These are phyloP conservation scores for Matsumurasca onukii DNA, from an alignment of 1,140 invertebrate species.

Conservation along the genomic window DNA sequence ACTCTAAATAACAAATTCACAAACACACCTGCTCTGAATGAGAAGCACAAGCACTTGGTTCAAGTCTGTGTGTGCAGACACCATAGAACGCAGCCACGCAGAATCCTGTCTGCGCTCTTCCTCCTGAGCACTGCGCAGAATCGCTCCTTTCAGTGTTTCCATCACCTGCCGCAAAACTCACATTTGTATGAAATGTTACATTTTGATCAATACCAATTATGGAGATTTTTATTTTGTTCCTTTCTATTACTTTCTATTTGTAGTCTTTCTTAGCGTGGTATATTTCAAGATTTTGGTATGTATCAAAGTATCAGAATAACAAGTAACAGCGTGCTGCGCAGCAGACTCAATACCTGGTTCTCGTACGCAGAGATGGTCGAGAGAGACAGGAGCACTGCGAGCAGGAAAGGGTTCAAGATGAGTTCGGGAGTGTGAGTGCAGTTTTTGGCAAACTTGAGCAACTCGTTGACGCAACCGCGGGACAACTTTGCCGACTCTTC, in stretches of 20 bases:
- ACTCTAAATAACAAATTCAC: too few species aligned
- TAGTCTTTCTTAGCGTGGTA: neutral
- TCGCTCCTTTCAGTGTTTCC: slow-evolving; percentile 51
- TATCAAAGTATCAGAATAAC: too few species aligned
- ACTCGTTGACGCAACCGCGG: slow-evolving; percentile 52
- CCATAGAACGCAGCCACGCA: slow-evolving; percentile 54
- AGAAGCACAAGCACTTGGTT: slow-evolving; percentile 51
- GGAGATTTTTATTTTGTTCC: too few species aligned
- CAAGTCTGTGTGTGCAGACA: slow-evolving; percentile 45
- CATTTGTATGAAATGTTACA: too few species aligned
- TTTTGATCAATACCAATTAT: too few species aligned
- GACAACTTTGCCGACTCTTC: slow-evolving; percentile 52
- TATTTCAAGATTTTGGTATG: too few species aligned
- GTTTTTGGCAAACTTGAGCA: slow-evolving; percentile 54
- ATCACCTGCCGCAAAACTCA: slow-evolving; percentile 47
- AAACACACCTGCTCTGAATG: slow-evolving; percentile 55
- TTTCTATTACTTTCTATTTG: neutral
- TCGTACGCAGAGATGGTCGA: slow-evolving; percentile 51
- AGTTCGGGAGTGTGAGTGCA: slow-evolving; percentile 52
- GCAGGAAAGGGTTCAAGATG: slow-evolving; percentile 56
- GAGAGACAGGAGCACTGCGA: slow-evolving; percentile 53
- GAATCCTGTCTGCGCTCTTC: slow-evolving; percentile 51
- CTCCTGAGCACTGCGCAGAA: slow-evolving; percentile 51
- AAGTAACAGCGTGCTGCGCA: too few species aligned
- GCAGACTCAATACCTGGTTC: slow-evolving; percentile 47